Conservation (phyloP, 2,113 vertebrate species). For the Oceanodroma tethys region DNA sequence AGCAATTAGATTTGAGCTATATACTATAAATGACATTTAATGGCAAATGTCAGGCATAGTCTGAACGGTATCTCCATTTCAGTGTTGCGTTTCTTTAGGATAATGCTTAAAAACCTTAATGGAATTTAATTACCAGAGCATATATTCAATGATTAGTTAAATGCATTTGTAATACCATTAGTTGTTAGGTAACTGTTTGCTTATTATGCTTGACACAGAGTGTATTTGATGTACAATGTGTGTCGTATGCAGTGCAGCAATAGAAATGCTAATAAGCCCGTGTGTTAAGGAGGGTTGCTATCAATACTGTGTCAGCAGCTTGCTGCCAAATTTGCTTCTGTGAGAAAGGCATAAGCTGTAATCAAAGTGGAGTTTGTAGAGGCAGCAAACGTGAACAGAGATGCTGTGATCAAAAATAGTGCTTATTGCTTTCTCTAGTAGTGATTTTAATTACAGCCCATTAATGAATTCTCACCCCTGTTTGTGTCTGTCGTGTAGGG, state of each 20-base stretch:
- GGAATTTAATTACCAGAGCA: slow-evolving; percentile 70
- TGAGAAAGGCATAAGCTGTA: not conserved
- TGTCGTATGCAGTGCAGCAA: not conserved
- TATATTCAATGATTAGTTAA: slow-evolving; percentile 63
- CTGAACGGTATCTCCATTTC: not conserved
- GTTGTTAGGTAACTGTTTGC: slow-evolving; percentile 61
- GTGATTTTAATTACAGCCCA: not conserved
- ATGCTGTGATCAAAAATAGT: not conserved
- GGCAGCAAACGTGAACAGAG: not conserved
- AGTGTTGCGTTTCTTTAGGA: slow-evolving; percentile 1
- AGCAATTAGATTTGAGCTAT: slow-evolving; percentile 74
- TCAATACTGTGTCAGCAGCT: slow-evolving; percentile 29
- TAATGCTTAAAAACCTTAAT: slow-evolving; percentile 48
- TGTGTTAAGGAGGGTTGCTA: not conserved
- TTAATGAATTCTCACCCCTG: not conserved
- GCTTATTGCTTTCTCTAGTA: not conserved
- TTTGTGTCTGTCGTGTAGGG: not conserved
- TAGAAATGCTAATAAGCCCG: slow-evolving; percentile 29
- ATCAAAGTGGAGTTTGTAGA: not conserved
- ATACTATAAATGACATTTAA: slow-evolving; percentile 70
- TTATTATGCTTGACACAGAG: slow-evolving; percentile 38
- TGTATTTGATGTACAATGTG: slow-evolving; percentile 35
- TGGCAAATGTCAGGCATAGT: slow-evolving; percentile 65
- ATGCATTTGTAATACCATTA: slow-evolving; percentile 53
- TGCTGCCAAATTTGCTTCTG: not conserved